Base-by-base conservation (phyloP, 2,888 invertebrate species). In the Pristionchus entomophagus region DNA sequence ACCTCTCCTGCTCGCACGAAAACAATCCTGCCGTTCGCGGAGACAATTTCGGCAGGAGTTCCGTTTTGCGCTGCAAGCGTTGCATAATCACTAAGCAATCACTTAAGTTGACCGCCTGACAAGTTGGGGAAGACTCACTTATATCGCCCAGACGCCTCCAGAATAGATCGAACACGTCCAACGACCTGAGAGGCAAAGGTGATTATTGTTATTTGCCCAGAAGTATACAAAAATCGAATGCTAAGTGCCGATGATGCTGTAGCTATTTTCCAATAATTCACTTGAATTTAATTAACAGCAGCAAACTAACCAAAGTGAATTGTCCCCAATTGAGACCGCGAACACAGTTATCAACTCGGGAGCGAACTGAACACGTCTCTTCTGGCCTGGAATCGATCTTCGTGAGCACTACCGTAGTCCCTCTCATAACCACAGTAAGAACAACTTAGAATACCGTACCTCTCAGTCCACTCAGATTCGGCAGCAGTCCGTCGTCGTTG, bases 1-100 rank as follows among this genome's bases (percentile, higher is more conserved):
- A 45, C 78, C 49, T 78, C 78, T 14, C 49, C 49, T 26, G 49
- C 78, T 26, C 78, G 45, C 3, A 78, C 78, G 49, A 49, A 78
- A 1, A 78, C 78, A 1, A 49, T 78, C 17, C 78, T 32, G 0
- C 78, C 78, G 19, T 78, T 49, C 0, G 78, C 78, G 3, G 78
- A 78, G 5, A 78, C 19, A 10, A 78, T 78, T 10, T 32, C 78
- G 12, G 22, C 45, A 1, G 49, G 78, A 4, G 49, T 19, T 10
- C 78, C 78, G 32, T 45, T 45, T n/a, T 22, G 26, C 6, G 59
- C 59, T 59, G 45, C 26, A 19, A 19, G 22, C 45, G 5, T 62
- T 62, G 62, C 17, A 69, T 32, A 17, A 69, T 32, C 38, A 32
- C 10, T 35, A 32, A n/a, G n/a, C n/a, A n/a, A n/a, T n/a, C n/a